Evolutionary conservation across 2,888 invertebrate genomes (phyloP).

Genomic region (Pseudanteris insignis): DNA sequence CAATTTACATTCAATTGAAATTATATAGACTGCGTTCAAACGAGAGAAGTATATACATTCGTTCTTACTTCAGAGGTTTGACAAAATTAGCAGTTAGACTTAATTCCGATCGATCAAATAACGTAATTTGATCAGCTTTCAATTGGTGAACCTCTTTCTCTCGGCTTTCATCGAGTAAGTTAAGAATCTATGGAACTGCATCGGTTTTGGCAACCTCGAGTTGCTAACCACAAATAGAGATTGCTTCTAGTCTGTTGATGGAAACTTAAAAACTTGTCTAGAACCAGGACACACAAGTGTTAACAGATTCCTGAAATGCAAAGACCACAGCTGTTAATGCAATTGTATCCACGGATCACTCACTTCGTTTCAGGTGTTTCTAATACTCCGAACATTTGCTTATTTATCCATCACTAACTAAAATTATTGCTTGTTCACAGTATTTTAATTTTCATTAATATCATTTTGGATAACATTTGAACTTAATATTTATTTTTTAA

Average conservation of each 20-base stretch:
- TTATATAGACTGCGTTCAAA: too few species aligned
- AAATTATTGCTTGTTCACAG: too few species aligned
- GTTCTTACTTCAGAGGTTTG: conserved; percentile 14
- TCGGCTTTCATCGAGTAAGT: conserved; percentile 28
- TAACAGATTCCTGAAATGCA: conserved; percentile 41
- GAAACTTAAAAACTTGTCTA: conserved; percentile 42
- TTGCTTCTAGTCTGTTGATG: conserved; percentile 32
- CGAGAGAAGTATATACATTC: conserved; percentile 6
- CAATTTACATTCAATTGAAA: too few species aligned
- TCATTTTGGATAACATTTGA: too few species aligned
- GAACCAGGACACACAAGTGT: conserved; percentile 39
- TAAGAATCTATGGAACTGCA: conserved; percentile 35
- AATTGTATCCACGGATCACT: conserved; percentile 25
- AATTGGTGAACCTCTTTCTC: conserved; percentile 25
- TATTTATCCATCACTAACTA: too few species aligned
- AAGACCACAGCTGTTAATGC: conserved; percentile 38
- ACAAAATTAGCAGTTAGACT: conserved; percentile 36
- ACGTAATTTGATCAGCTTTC: conserved; percentile 38
- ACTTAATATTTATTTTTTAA: too few species aligned
- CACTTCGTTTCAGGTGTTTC: too few species aligned
- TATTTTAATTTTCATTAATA: too few species aligned
- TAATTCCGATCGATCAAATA: conserved; percentile 35
- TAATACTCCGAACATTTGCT: too few species aligned
- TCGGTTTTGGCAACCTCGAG: conserved; percentile 42
- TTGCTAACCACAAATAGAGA: conserved; percentile 43